Conservation (phyloP, 1,140 invertebrate species). For the Lasaia peninsularis region DNA sequence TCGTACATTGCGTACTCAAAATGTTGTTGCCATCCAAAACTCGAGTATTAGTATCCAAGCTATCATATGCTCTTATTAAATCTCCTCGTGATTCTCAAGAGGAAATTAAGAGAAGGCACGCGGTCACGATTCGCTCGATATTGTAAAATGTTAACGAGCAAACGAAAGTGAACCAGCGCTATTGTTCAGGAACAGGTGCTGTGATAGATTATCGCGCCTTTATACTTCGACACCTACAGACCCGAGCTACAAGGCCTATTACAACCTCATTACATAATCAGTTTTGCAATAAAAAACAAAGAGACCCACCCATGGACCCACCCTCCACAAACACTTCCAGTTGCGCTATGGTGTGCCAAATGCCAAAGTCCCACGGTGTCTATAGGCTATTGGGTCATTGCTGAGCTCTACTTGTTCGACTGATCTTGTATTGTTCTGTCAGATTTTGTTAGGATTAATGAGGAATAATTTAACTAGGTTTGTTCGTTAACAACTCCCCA, state of each 20-base stretch:
- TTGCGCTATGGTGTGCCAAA: not conserved
- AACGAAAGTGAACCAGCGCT: slow-evolving; percentile 49
- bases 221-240: slow-evolving; percentile 26
- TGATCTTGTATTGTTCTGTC: too few relatives aligned
- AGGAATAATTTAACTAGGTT: too few relatives aligned
- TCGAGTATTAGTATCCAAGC: not conserved
- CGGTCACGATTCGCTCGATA: slow-evolving; percentile 60
- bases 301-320: not conserved
- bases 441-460: too few relatives aligned
- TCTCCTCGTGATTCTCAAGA: slow-evolving; percentile 31
- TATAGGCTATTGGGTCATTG: slow-evolving; percentile 2
- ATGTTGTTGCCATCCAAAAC: not conserved
- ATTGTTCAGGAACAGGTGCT: slow-evolving; percentile 47
- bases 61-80: slow-evolving; percentile 15
- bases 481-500: too few relatives aligned
- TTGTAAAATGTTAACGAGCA: slow-evolving; percentile 54
- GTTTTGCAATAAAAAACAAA: slow-evolving; percentile 13
- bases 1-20: too few relatives aligned
- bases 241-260: slow-evolving; percentile 11
- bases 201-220: slow-evolving; percentile 28
- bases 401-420: not conserved
- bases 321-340: not conserved
- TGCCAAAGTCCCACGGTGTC: slow-evolving; percentile 2
- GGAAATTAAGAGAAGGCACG: slow-evolving; percentile 29
- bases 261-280: slow-evolving; percentile 23